Evolutionary conservation across 2,113 vertebrate species (phyloP).

Genomic region (Lagenorhynchus albirostris): DNA sequence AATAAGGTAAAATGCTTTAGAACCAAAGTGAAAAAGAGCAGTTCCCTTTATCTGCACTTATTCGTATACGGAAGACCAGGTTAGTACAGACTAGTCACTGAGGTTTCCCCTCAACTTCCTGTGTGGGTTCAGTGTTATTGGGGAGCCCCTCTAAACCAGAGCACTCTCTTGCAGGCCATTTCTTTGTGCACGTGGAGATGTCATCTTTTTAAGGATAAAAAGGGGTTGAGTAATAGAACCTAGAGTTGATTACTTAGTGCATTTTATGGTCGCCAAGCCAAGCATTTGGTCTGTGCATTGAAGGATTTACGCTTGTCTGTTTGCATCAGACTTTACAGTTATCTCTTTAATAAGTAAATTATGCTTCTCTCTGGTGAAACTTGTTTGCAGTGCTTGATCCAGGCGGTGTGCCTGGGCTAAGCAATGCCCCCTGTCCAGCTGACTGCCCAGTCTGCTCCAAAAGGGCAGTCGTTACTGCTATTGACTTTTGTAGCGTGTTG

Average conservation of each 20-base stretch:
- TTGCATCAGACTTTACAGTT: slow-evolving; percentile 71
- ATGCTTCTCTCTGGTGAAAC: slow-evolving; percentile 22
- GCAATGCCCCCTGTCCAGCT: slow-evolving; percentile 16
- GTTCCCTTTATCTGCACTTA: neutral
- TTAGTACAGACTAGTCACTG: neutral
- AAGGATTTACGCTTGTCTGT: slow-evolving; percentile 72
- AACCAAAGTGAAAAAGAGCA: neutral
- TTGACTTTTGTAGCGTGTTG: slow-evolving; percentile 45
- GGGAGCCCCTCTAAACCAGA: slow-evolving; percentile 36
- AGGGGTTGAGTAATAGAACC: slow-evolving; percentile 49
- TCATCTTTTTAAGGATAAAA: slow-evolving; percentile 18
- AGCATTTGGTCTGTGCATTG: slow-evolving; percentile 57
- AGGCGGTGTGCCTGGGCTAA: slow-evolving; percentile 58
- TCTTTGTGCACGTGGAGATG: neutral
- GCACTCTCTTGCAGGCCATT: neutral
- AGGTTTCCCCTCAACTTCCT: slow-evolving; percentile 61
- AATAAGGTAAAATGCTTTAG: neutral
- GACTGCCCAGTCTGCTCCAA: slow-evolving; percentile 46
- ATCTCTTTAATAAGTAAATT: slow-evolving; percentile 70
- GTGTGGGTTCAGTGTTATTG: slow-evolving; percentile 18
- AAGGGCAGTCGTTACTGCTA: slow-evolving; percentile 39
- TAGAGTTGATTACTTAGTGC: slow-evolving; percentile 52
- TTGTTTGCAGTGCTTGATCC: slow-evolving; percentile 49
- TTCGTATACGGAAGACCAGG: neutral
- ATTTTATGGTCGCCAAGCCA: slow-evolving; percentile 64